phyloP scores from a whole-genome alignment of 2,113 vertebrate species.

The Vidua macroura region DNA sequence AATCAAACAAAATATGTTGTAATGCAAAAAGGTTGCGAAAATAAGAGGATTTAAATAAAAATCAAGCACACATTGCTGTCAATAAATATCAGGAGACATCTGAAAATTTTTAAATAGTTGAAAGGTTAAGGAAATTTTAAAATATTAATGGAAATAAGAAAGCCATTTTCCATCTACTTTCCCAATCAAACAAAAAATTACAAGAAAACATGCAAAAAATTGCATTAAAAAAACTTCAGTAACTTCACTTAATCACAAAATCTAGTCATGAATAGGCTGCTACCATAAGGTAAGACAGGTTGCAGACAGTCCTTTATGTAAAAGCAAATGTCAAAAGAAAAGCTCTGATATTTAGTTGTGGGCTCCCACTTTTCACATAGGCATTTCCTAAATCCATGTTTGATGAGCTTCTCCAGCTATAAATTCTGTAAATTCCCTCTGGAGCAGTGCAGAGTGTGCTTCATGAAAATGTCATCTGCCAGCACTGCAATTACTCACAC shows the following conservation, averaged over 20 bases:
- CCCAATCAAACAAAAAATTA: not conserved
- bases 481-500: slow-evolving; percentile 80
- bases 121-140: slow-evolving; percentile 16
- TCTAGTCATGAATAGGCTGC: not conserved
- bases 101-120: not conserved
- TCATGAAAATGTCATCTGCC: slow-evolving; percentile 83
- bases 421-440: slow-evolving; percentile 75
- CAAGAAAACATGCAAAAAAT: not conserved
- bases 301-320: slow-evolving; percentile 41
- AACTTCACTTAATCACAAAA: slow-evolving; percentile 1
- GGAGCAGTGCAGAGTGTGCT: slow-evolving; percentile 71
- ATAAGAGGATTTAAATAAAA: slow-evolving; percentile 29
- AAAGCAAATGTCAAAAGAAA: slow-evolving; percentile 75
- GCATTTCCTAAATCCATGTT: slow-evolving; percentile 78
- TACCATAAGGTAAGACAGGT: slow-evolving; percentile 56
- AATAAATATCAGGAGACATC: not conserved
- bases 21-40: not conserved
- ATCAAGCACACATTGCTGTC: not conserved
- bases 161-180: not conserved
- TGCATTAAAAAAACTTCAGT: not conserved
- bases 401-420: slow-evolving; percentile 78
- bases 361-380: slow-evolving; percentile 68
- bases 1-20: slow-evolving; percentile 25
- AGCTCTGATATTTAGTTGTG: slow-evolving; percentile 66
- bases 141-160: not conserved